Conservation (phyloP, 2,797 vertebrate species). For the Coracias cyanogaster region DNA sequence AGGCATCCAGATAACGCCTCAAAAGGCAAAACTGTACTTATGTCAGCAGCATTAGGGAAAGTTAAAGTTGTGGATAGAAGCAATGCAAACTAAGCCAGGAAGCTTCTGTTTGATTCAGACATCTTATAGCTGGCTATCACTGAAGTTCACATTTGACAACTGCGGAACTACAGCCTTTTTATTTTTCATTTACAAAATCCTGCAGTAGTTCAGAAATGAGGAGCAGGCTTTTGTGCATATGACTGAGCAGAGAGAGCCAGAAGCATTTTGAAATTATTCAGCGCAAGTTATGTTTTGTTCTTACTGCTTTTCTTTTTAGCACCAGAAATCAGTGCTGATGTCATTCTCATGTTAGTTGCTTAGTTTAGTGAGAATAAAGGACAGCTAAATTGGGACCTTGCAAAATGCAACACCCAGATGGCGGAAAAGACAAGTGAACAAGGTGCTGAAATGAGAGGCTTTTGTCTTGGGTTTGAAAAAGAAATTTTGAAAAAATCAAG, state of each 20-base stretch:
- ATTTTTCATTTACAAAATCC: not conserved
- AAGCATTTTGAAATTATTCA: slow-evolving; percentile 17
- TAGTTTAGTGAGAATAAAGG: slow-evolving; percentile 35
- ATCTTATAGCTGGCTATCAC: not conserved
- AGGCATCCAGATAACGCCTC: not conserved
- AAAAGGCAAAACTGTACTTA: not conserved
- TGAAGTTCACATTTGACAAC: slow-evolving; percentile 6
- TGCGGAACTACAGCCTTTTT: not conserved
- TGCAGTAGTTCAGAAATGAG: not conserved
- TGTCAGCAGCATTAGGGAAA: not conserved
- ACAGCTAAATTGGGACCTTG: slow-evolving; percentile 38
- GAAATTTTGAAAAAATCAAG: not conserved
- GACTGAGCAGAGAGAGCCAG: not conserved
- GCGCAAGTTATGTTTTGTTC: not conserved
- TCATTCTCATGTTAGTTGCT: slow-evolving; percentile 8
- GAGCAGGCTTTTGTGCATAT: not conserved
- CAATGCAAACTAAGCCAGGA: not conserved
- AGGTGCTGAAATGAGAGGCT: slow-evolving; percentile 38
- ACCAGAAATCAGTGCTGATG: slow-evolving; percentile 6
- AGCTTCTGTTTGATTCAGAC: not conserved
- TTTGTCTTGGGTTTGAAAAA: slow-evolving; percentile 30
- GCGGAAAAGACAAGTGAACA: not conserved
- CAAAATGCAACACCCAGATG: slow-evolving; percentile 38
- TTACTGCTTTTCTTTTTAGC: slow-evolving; percentile 23
- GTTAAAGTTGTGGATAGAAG: not conserved